phyloP scores from a whole-genome alignment of 2,113 vertebrate genomes.

The Tylochromis polylepis region DNA sequence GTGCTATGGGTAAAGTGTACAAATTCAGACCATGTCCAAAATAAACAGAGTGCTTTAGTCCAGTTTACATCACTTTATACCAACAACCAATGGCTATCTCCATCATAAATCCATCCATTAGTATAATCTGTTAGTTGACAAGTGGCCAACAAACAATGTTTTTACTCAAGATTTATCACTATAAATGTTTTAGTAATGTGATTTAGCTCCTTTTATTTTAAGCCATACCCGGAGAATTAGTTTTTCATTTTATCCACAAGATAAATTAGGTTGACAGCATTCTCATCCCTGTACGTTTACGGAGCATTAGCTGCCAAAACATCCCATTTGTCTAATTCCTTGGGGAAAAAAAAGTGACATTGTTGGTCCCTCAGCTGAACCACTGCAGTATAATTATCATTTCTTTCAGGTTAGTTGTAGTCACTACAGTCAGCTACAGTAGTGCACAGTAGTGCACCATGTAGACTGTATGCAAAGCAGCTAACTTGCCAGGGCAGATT shows the following conservation, averaged over 20 bases:
- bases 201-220: background rate
- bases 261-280: background rate
- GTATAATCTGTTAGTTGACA: background rate
- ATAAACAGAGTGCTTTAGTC: background rate
- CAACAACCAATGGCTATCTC: background rate
- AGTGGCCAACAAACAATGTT: background rate
- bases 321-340: background rate
- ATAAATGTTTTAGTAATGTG: background rate
- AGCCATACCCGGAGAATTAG: background rate
- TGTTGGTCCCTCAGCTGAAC: background rate
- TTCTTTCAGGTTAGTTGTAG: background rate
- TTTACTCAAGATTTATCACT: background rate
- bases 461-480: background rate
- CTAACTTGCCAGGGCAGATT: background rate
- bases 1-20: background rate
- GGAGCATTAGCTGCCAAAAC: background rate
- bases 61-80: background rate
- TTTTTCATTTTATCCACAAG: background rate
- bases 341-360: background rate
- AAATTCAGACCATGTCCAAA: background rate
- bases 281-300: background rate
- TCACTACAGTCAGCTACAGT: background rate
- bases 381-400: background rate
- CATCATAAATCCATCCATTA: background rate
- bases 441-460: background rate